Evolutionary conservation across 2,113 vertebrate genomes (phyloP), one percentile per base, ranked within the genome.

Genomic region (Falcunculus frontatus): DNA sequence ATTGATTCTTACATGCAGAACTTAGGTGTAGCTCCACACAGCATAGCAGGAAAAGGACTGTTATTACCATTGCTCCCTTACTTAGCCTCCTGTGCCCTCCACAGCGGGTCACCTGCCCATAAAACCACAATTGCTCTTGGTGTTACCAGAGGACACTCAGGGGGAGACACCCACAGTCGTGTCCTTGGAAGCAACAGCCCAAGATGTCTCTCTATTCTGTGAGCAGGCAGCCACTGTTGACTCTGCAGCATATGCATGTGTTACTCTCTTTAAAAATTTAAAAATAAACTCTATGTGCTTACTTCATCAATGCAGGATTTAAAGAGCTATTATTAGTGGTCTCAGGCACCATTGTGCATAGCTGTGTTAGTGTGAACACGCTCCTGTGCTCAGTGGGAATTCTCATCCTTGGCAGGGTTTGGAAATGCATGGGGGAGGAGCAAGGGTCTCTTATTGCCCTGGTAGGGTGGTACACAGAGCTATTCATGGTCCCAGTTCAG

Each of bases 271-370:
- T 93, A 91, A 93, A 95, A 93, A 91, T 49, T 79, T 11, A 96
- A 93, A 96, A 97, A 97, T 96, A 97, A 96, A 90, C 95, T 57
- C n/a, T 57, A 16, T 80, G 68, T 68, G 57, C 92, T 96, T 96
- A 93, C 96, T 90, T 97, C 96, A 96, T 95, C 41, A 6, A 57
- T 68, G 82, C 92, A 97, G 90, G 96, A 91, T 95, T 97, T 94
- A 63, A 49, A 65, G 84, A 93, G 72, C 93, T 96, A 97, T 96
- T 95, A 95, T 97, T 96, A 97, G 95, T 80, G 86, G 53, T 80
- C 76, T 78, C 27, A 52, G 90, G 89, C 94, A 95, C 64, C 88
- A 55, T 33, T 91, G 59, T 95, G 60, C 91, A 80, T 93, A 89
- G 75, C 87, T 87, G 68, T 67, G 87, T 89, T 63, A 55, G 88